Evolutionary conservation across 2,888 invertebrate genomes (phyloP).

Genomic region (Leucozona laternaria): DNA sequence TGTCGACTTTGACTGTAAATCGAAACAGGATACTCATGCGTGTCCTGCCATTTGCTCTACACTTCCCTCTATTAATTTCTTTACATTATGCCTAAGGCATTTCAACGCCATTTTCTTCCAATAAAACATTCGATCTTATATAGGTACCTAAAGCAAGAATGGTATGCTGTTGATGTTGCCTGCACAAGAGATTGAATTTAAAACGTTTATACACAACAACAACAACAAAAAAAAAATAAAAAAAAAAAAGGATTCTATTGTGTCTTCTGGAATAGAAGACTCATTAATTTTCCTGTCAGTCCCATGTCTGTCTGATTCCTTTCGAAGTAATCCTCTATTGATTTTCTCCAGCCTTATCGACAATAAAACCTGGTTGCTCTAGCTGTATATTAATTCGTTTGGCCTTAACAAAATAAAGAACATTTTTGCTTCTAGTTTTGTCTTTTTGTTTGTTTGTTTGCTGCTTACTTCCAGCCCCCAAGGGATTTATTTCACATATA

Average conservation of each 20-base stretch:
- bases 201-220: constrained; percentile 11
- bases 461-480: constrained; percentile 1
- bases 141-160: background rate
- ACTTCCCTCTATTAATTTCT: constrained; percentile 41
- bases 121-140: constrained; percentile 57
- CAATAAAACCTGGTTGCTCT: constrained; percentile 7
- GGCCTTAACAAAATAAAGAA: background rate
- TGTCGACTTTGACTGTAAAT: constrained; percentile 6
- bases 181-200: constrained; percentile 59
- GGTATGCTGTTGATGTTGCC: background rate
- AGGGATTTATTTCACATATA: background rate
- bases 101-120: constrained; percentile 55
- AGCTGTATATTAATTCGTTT: constrained; percentile 47
- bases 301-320: constrained; percentile 58
- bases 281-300: constrained; percentile 73
- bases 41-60: constrained; percentile 5
- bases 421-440: background rate
- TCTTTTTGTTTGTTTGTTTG: constrained; percentile 13
- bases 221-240: background rate
- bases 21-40: constrained; percentile 35
- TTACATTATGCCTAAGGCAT: constrained; percentile 48
- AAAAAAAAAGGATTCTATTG: constrained; percentile 59
- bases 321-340: constrained; percentile 65
- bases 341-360: constrained; percentile 31
- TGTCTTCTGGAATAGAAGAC: constrained; percentile 54